phyloP scores from a whole-genome alignment of 2,113 vertebrate species.

The Caloenas nicobarica region DNA sequence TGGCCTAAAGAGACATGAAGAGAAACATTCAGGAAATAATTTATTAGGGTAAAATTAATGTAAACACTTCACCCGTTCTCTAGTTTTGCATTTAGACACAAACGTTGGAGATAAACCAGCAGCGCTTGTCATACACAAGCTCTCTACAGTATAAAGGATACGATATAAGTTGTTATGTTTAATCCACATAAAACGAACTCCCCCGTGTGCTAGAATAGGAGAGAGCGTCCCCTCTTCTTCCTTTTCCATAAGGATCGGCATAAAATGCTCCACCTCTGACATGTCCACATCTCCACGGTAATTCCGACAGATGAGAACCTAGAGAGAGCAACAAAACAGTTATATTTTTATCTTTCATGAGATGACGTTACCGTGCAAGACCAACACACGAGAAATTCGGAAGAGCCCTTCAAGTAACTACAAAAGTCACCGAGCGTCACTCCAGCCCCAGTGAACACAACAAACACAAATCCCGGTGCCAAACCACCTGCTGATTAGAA shows the following conservation, averaged over 20 bases:
- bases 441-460: accelerated
- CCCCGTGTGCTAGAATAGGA: conserved; percentile 93
- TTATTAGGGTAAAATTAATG: background rate
- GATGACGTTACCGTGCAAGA: accelerated
- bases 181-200: conserved; percentile 99
- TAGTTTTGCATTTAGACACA: conserved; percentile 14
- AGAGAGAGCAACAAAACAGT: background rate
- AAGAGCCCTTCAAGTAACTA: background rate
- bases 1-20: background rate
- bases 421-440: too few relatives aligned
- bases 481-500: accelerated
- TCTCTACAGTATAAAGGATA: conserved; percentile 77
- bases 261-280: conserved; percentile 98
- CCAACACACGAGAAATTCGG: accelerated
- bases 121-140: accelerated
- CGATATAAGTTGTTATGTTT: conserved; percentile 98
- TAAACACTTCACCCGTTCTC: background rate
- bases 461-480: accelerated
- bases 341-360: accelerated
- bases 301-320: conserved; percentile 97
- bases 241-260: conserved; percentile 98
- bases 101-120: accelerated
- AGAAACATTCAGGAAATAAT: background rate
- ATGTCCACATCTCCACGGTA: conserved; percentile 98
- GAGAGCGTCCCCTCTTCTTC: conserved; percentile 95